Evolutionary conservation across 2,888 invertebrate genomes (phyloP).

Genomic region (Zelleria hepariella): DNA sequence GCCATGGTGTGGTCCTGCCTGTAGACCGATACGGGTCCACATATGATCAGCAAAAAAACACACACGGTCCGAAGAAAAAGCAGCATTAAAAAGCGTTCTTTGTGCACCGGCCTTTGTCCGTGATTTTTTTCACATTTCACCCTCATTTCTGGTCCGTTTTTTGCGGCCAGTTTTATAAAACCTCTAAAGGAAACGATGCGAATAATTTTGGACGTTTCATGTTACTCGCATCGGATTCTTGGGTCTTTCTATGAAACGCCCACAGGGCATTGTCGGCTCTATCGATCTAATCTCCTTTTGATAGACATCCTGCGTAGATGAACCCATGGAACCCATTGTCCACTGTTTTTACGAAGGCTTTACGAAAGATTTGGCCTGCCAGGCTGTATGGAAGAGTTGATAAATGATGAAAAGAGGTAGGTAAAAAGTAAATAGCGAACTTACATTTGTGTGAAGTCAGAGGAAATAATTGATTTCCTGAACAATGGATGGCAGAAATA

Average conservation of each 20-base stretch:
- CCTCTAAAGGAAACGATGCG: conserved; percentile 67
- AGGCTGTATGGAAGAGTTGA: conserved; percentile 46
- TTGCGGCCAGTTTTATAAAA: conserved; percentile 63
- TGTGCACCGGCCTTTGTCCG: conserved; percentile 62
- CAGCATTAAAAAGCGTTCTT: conserved; percentile 46
- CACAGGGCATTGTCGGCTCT: conserved; percentile 54
- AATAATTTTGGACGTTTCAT: conserved; percentile 69
- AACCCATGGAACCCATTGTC: conserved; percentile 53
- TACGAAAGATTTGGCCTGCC: conserved; percentile 21
- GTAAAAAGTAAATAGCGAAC: background rate
- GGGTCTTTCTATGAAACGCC: conserved; percentile 49
- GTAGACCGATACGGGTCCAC: background rate
- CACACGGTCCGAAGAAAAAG: conserved; percentile 49
- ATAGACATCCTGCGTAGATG: conserved; percentile 60
- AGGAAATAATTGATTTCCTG: background rate
- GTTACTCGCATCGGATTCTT: conserved; percentile 54
- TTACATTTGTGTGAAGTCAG: background rate
- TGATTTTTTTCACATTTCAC: conserved; percentile 48
- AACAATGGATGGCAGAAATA: background rate
- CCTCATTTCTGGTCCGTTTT: conserved; percentile 54
- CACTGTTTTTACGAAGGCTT: conserved; percentile 35
- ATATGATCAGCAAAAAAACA: conserved; percentile 26
- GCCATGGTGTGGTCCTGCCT: background rate
- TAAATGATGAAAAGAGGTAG: conserved; percentile 7
- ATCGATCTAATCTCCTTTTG: conserved; percentile 68